phyloP scores from a whole-genome alignment of 2,888 invertebrate species.

The Polyploca ridens region DNA sequence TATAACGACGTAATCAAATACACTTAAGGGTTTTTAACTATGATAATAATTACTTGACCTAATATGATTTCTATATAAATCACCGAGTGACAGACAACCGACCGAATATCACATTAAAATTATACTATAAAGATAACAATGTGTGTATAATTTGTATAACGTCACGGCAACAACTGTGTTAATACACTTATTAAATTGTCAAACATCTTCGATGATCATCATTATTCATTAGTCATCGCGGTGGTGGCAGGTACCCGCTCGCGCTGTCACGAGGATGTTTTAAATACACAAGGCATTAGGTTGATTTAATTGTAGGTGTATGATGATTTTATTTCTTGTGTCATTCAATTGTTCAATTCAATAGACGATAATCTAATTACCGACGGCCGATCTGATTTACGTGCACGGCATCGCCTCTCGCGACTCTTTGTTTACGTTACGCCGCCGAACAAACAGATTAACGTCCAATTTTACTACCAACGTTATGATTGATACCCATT shows the following conservation, averaged over 20 bases:
- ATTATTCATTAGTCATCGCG: neutral
- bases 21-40: neutral
- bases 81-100: slow-evolving; percentile 4
- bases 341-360: slow-evolving; percentile 29
- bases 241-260: neutral
- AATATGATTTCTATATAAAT: neutral
- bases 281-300: slow-evolving; percentile 21
- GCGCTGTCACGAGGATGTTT: neutral
- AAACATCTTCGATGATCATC: slow-evolving; percentile 2
- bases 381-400: slow-evolving; percentile 22
- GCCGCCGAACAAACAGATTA: slow-evolving; percentile 25
- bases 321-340: slow-evolving; percentile 23
- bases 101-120: neutral
- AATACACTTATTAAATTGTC: slow-evolving; percentile 12
- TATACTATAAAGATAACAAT: slow-evolving; percentile 6
- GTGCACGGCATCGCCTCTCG: slow-evolving; percentile 20
- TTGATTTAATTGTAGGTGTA: slow-evolving; percentile 27
- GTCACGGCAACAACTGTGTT: slow-evolving; percentile 22
- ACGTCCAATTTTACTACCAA: slow-evolving; percentile 27
- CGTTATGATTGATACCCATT: slow-evolving; percentile 29
- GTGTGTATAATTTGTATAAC: slow-evolving; percentile 6
- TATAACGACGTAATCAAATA: neutral
- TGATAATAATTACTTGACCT: slow-evolving; percentile 8
- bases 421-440: slow-evolving; percentile 27
- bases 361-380: slow-evolving; percentile 20